Conservation (phyloP, 2,797 vertebrate genomes). For the Cyprinella venusta region DNA sequence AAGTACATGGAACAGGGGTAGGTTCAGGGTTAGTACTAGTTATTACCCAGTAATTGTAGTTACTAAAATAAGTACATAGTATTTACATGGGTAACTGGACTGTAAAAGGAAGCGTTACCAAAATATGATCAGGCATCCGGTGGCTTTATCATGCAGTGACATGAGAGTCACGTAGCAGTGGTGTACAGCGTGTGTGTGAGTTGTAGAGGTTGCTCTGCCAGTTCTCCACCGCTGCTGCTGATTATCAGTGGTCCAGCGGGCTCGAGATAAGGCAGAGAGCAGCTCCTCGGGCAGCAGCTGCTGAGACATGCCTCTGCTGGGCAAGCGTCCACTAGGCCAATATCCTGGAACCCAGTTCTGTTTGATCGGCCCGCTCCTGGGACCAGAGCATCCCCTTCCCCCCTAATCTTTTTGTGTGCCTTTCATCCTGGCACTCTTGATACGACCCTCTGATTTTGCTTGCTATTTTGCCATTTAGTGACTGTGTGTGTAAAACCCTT, state of each 20-base stretch:
- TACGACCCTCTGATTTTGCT: constrained; percentile 44
- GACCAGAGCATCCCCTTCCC: constrained; percentile 37
- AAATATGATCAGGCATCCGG: background rate
- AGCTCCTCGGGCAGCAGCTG: constrained; percentile 61
- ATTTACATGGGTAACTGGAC: too few species aligned
- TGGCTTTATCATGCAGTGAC: background rate
- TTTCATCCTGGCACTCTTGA: constrained; percentile 47
- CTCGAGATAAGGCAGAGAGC: constrained; percentile 57
- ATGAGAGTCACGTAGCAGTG: constrained; percentile 47
- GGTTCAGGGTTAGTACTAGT: too few species aligned
- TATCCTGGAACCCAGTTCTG: constrained; percentile 39
- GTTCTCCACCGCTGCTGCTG: constrained; percentile 55
- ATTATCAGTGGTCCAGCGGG: constrained; percentile 65
- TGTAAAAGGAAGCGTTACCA: too few species aligned
- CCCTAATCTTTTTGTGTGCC: constrained; percentile 54
- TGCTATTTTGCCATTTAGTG: constrained; percentile 28
- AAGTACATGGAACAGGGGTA: too few species aligned
- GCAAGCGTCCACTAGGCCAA: constrained; percentile 61
- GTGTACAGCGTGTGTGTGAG: constrained; percentile 32
- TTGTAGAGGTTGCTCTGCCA: constrained; percentile 58
- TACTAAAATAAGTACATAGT: too few species aligned
- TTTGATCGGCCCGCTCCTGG: constrained; percentile 47
- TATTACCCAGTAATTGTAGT: too few species aligned
- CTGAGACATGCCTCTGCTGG: constrained; percentile 57
- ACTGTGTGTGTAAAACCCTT: constrained; percentile 22